Evolutionary conservation across 2,113 vertebrate species (phyloP).

Genomic region (Hemichromis elongatus): DNA sequence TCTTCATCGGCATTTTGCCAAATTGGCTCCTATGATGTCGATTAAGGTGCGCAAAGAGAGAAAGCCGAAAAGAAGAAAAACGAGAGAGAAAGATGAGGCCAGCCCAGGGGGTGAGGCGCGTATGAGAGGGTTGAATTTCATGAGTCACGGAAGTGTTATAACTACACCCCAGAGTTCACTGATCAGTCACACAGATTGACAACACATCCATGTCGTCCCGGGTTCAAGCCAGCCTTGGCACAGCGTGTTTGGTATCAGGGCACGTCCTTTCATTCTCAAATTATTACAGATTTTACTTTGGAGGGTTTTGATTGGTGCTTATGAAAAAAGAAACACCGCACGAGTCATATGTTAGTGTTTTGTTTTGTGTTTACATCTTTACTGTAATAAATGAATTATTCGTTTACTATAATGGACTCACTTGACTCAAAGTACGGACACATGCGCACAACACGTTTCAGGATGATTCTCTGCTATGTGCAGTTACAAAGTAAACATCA

Average conservation of each 20-base stretch:
- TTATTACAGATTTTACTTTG: background rate
- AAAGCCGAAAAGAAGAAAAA: background rate
- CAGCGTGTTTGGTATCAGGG: background rate
- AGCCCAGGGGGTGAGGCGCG: slow-evolving; percentile 39
- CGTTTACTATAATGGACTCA: background rate
- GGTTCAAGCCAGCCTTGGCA: background rate
- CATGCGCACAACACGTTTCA: background rate
- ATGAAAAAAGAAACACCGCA: background rate
- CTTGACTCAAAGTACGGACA: background rate
- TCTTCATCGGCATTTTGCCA: slow-evolving; percentile 11
- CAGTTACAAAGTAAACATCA: background rate
- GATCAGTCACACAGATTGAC: slow-evolving; percentile 64
- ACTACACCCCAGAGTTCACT: slow-evolving; percentile 62
- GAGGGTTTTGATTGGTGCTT: background rate
- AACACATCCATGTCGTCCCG: background rate
- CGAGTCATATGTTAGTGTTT: background rate
- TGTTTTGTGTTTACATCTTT: background rate
- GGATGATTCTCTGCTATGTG: background rate
- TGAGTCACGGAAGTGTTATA: slow-evolving; percentile 58
- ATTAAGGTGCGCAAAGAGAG: background rate
- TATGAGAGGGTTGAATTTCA: slow-evolving; percentile 57
- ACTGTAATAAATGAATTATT: background rate
- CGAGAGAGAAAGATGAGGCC: background rate
- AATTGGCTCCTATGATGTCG: slow-evolving; percentile 1
- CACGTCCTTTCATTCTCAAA: background rate